Base-by-base conservation (phyloP, 2,113 vertebrate species). In the Datnioides undecimradiatus region DNA sequence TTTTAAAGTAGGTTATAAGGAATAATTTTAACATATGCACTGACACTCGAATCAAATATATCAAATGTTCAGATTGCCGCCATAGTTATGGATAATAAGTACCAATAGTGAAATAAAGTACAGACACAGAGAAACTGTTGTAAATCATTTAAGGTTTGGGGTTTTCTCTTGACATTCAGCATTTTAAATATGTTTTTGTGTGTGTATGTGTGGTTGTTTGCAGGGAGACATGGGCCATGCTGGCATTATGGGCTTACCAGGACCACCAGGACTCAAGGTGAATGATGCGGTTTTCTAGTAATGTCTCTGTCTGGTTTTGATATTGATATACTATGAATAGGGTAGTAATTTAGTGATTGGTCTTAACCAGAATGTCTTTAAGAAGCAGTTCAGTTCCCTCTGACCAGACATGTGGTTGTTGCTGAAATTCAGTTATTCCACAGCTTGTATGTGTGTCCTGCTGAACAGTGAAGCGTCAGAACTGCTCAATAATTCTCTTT, bases 241-340 rank as follows among this genome's bases (percentile, higher is more conserved):
- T 64, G 97, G 98, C 91, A 91, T 94, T 0, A 91, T 97, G 11
- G 97, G 97, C 33, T 95, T 95, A 86, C 92, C 95, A 45, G 98
- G 98, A 93, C 95, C 93, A 59, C 94, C 94, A 69, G 98, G 98
- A 94, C 93, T 97, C 80, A 98, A 99, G 97, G 98, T 99, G 91
- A 95, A 83, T 76, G 6, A 57, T 69, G 13, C 14, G 21, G 31
- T 69, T 77, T 46, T 21, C 10, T 19, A 17, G 0, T 68, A 11
- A 46, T 66, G 8, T 38, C 41, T 60, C 16, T 1, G 12, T 72
- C 25, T 52, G 3, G 6, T 62, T 69, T 75, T 23, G 14, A 14
- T 2, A 34, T 19, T 31, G 8, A 49, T 62, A 17, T 21, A 60
- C 2, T 54, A 12, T 59, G 29, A 68, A 58, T 21, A 11, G 0